Evolutionary conservation across 2,113 vertebrate species (phyloP), one percentile per base, ranked within the genome.

Genomic region (Brachyhypopomus gauderio): DNA sequence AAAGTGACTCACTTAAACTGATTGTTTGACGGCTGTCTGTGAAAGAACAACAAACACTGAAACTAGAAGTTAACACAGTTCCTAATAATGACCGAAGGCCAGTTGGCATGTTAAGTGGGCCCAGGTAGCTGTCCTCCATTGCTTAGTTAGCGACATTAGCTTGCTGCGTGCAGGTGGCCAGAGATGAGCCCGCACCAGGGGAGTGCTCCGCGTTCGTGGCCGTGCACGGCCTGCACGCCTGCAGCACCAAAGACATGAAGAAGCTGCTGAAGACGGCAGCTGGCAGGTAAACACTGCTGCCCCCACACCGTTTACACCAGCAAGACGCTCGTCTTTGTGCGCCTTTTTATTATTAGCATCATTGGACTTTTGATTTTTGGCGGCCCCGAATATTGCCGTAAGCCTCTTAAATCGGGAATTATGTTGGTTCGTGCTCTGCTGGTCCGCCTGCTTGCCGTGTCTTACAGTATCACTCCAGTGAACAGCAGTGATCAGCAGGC

Each of bases 231-330:
- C 94, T 95, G 85, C 92, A 88, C 62, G 95, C 95, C 91, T 99
- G 98, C 92, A 98, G 95, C 87, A 90, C 92, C 87, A 96, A 95
- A 87, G 94, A 96, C 79, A 93, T 98, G 84, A 98, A 96, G 90
- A 98, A 97, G 86, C 94, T 98, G 58, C 90, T 99, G 89, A 98
- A 95, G 92, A 95, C 93, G 83, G 96, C 96, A 85, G 78, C 91
- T 88, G 92, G 90, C 90, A 96, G 97, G 98, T 99, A 96, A 93
- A 48, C 79, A 70, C 75, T 84, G 58, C 56, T 6, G 14, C 23
- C 60, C 38, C 1, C 34, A 0, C 20, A 38, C 22, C 1, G 14
- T 72, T 72, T 62, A 12, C 16, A 60, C 6, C 2, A 59, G 52
- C 9, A 30, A 12, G 17, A 11, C 8, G 19, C 20, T 14, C 17